phyloP scores from a whole-genome alignment of 2,113 vertebrate genomes.

The Microtus montanus region DNA sequence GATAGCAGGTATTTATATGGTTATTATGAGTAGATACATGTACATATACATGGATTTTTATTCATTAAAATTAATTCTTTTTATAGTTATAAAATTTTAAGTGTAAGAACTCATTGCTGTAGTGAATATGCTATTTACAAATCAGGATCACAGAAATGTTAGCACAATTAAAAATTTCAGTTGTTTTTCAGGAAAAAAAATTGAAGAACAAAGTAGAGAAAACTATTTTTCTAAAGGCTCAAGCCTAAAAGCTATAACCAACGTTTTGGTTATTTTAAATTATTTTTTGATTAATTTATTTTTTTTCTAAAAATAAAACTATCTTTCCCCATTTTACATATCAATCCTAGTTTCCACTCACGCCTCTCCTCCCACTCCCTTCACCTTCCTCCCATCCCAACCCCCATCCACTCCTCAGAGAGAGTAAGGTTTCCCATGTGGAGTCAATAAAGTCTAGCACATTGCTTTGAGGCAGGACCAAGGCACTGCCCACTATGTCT shows the following conservation, averaged over 20 bases:
- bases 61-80: not conserved
- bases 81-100: not conserved
- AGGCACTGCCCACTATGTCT: too few species aligned
- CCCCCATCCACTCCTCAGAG: too few species aligned
- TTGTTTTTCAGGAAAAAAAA: not conserved
- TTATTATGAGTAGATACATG: not conserved
- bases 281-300: not conserved
- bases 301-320: too few species aligned
- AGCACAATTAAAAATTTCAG: not conserved
- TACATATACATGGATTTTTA: not conserved
- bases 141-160: not conserved
- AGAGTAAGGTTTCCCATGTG: too few species aligned
- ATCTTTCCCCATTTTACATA: too few species aligned
- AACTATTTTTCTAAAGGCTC: not conserved
- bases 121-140: not conserved
- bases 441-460: too few species aligned
- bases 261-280: not conserved
- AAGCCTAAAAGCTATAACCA: not conserved
- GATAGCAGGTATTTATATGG: not conserved
- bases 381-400: too few species aligned
- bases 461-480: too few species aligned
- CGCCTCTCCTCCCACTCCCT: too few species aligned
- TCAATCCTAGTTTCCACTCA: too few species aligned
- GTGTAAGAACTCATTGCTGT: not conserved
- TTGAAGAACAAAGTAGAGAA: not conserved